phyloP scores from a whole-genome alignment of 2,797 vertebrate species.

The Amblyopsis hoosieri region DNA sequence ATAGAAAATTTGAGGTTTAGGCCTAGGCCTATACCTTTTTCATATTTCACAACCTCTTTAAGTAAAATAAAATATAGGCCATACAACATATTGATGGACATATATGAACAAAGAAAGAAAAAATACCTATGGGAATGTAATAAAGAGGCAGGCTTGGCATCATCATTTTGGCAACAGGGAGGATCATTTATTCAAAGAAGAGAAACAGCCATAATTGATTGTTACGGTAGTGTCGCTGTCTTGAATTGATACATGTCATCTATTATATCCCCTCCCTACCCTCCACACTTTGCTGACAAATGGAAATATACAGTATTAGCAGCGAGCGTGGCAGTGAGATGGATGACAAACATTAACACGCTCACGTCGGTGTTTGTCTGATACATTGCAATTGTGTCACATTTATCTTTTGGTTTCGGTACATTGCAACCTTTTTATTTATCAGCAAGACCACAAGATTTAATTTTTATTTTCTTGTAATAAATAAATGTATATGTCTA shows the following conservation, averaged over 20 bases:
- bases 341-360: constrained; percentile 49
- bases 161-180: constrained; percentile 12
- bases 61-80: too few species aligned
- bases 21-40: too few species aligned
- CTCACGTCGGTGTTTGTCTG: constrained; percentile 27
- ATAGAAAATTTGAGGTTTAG: too few species aligned
- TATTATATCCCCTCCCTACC: constrained; percentile 5
- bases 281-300: constrained; percentile 39
- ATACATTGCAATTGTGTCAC: constrained; percentile 21
- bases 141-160: constrained; percentile 11
- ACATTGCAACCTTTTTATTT: constrained; percentile 24
- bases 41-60: too few species aligned
- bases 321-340: constrained; percentile 39
- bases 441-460: background rate
- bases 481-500: background rate
- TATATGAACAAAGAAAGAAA: too few species aligned
- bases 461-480: background rate
- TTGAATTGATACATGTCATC: constrained; percentile 9
- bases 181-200: constrained; percentile 24
- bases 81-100: too few species aligned
- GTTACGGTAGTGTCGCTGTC: constrained; percentile 16
- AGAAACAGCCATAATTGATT: constrained; percentile 26
- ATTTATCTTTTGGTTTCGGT: constrained; percentile 29
- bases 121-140: constrained; percentile 11
- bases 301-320: constrained; percentile 27